Conservation (phyloP, 2,888 invertebrate genomes). For the Sarcophaga carnaria region DNA sequence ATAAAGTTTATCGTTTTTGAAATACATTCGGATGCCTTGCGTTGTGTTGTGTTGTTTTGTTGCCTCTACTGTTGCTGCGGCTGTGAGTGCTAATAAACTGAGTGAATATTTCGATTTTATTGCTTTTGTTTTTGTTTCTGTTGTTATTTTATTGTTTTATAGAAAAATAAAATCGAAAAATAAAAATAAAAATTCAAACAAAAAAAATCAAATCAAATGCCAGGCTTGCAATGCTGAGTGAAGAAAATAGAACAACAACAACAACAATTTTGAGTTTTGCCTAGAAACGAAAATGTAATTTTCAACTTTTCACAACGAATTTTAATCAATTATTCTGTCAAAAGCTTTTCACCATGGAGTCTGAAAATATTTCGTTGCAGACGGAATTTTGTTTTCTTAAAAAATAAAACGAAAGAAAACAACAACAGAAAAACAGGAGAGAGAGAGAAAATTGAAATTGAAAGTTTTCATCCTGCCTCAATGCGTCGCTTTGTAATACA, state of each 20-base stretch:
- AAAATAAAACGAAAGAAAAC: conserved; percentile 17
- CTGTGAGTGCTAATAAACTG: conserved; percentile 49
- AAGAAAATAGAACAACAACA: conserved; percentile 13
- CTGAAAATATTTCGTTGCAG: conserved; percentile 22
- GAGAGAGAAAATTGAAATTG: conserved; percentile 37
- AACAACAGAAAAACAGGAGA: not conserved
- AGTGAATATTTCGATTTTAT: not conserved
- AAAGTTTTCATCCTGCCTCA: conserved; percentile 54
- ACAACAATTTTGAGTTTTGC: conserved; percentile 24
- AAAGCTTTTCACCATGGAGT: conserved; percentile 54
- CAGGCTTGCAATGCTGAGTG: conserved; percentile 16
- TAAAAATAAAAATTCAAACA: not conserved
- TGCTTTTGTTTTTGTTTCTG: conserved; percentile 9
- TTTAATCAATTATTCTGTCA: conserved; percentile 66
- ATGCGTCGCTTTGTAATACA: conserved; percentile 46
- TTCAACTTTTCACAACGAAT: conserved; percentile 56
- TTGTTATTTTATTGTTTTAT: conserved; percentile 54
- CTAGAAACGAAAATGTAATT: conserved; percentile 64
- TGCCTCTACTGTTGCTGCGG: not conserved
- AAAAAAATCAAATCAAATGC: conserved; percentile 22
- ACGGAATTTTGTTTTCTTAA: conserved; percentile 38
- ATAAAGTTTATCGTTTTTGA: conserved; percentile 58
- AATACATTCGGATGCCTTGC: conserved; percentile 3
- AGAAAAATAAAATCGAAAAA: not conserved
- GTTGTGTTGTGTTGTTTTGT: not conserved